Percentiles rank a stretch among this genome's conserved stretches.
Conservation (phyloP, 2,113 vertebrate genomes). For the Marmota monax region DNA sequence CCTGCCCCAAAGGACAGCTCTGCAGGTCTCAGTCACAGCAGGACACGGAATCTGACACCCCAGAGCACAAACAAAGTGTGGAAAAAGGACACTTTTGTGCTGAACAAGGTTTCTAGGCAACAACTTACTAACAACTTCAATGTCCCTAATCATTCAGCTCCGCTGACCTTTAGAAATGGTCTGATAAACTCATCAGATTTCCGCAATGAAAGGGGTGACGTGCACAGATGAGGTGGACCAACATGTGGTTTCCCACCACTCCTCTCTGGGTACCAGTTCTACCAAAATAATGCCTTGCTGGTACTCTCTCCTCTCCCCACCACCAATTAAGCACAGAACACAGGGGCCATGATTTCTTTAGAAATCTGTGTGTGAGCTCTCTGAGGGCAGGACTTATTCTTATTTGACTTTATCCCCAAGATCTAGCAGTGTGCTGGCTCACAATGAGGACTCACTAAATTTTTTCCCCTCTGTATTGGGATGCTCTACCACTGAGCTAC, state of each 20-base stretch:
- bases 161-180: slow-evolving; percentile 54
- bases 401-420: neutral
- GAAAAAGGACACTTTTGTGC: slow-evolving; percentile 48
- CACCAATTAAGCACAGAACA: neutral
- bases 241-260: neutral
- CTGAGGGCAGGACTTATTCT: neutral
- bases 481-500: too few species aligned
- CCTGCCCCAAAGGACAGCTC: neutral
- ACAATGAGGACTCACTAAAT: neutral
- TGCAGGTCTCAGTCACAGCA: neutral
- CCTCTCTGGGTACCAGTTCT: neutral
- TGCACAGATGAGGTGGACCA: neutral
- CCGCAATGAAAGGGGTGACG: neutral
- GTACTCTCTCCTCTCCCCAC: neutral
- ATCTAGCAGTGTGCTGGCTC: neutral
- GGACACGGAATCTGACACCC: slow-evolving; percentile 13
- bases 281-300: neutral
- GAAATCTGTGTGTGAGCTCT: neutral
- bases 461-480: too few species aligned
- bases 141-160: neutral
- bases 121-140: neutral
- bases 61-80: slow-evolving; percentile 2
- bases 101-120: slow-evolving; percentile 65
- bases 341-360: neutral
- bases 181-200: slow-evolving; percentile 19